phyloP scores from a whole-genome alignment of 2,888 invertebrate species.

The Drosophila incognita region DNA sequence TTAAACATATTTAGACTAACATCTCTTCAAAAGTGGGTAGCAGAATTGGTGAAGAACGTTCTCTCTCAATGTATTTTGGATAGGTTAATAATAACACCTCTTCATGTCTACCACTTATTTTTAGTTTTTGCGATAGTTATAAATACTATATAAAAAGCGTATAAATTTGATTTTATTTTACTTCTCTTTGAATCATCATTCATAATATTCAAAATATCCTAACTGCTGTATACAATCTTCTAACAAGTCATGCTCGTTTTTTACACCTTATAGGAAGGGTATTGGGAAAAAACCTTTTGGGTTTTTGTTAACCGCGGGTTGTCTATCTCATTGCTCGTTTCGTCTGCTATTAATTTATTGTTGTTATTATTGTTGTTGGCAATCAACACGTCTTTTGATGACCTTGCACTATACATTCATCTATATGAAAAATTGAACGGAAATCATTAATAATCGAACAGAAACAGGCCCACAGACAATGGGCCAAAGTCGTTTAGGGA shows the following conservation, averaged over 20 bases:
- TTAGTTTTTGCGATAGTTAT: too few species aligned
- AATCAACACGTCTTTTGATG: constrained; percentile 81
- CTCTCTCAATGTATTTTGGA: background rate
- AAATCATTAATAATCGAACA: constrained; percentile 76
- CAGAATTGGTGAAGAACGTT: too few species aligned
- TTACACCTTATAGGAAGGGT: constrained; percentile 20
- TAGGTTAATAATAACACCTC: background rate
- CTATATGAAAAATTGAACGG: constrained; percentile 79
- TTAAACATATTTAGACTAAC: background rate
- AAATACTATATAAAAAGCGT: background rate
- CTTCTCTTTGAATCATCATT: background rate
- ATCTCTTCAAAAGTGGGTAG: background rate
- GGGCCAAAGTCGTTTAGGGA: constrained; percentile 24
- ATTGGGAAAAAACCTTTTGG: constrained; percentile 4
- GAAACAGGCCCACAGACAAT: constrained; percentile 34
- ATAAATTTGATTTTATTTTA: background rate
- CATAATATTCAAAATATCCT: background rate
- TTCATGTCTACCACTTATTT: background rate
- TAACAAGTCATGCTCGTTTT: constrained; percentile 15
- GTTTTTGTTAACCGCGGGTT: constrained; percentile 58
- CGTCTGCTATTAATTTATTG: constrained; percentile 76
- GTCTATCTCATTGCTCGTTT: constrained; percentile 45
- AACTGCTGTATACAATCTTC: background rate
- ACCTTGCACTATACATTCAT: constrained; percentile 76
- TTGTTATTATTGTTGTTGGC: constrained; percentile 77